Conservation (phyloP, 1,140 invertebrate genomes). For the Hypsibius dujardini region DNA sequence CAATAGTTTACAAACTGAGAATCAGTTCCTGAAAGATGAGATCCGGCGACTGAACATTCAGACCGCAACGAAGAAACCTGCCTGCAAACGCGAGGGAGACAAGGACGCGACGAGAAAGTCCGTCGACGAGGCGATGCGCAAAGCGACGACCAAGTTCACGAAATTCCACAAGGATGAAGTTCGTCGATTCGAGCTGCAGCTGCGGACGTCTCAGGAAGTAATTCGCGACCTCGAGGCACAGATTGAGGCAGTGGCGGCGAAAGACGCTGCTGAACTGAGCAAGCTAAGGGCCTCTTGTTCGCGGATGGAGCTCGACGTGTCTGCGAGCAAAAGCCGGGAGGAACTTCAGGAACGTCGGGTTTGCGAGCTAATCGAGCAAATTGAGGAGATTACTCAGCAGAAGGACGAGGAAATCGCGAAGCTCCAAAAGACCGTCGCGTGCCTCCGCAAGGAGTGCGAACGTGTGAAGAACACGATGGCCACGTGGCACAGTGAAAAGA, state of each 20-base stretch:
- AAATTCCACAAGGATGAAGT: constrained; percentile 9
- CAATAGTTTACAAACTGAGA: neutral
- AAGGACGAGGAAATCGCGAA: neutral
- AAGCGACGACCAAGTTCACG: constrained; percentile 5
- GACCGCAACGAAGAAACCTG: neutral
- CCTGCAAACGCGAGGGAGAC: neutral
- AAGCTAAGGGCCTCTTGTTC: neutral
- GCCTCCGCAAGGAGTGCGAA: neutral
- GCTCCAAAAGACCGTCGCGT: neutral
- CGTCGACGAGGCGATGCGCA: neutral
- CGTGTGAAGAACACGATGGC: constrained; percentile 9
- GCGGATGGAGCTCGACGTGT: neutral
- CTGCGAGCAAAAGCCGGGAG: neutral
- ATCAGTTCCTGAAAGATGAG: neutral
- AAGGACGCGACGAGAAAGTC: neutral
- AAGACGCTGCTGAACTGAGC: neutral
- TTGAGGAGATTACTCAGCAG: constrained; percentile 1
- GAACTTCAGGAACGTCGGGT: neutral
- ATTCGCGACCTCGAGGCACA: neutral
- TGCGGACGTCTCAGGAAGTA: neutral
- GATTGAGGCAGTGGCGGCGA: neutral
- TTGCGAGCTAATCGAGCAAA: neutral
- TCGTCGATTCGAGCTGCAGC: neutral
- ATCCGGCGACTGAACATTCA: neutral
- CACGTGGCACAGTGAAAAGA: neutral